Evolutionary conservation across 2,113 vertebrate genomes (phyloP).

Genomic region (Propithecus coquereli): DNA sequence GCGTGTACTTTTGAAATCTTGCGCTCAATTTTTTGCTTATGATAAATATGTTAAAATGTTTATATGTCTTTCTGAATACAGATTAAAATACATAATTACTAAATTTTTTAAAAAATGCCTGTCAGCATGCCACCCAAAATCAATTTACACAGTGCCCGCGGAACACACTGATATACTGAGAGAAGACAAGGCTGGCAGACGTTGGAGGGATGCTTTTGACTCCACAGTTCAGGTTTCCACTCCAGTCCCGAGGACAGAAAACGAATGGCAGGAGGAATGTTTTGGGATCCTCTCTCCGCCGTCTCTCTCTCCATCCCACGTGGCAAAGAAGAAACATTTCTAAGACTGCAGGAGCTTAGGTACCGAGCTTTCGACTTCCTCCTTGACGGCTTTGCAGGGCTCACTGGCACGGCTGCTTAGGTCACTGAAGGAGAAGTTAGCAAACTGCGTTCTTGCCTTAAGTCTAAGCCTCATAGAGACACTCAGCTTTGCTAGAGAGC

Average conservation of each 20-base stretch:
- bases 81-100: not conserved
- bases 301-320: not conserved
- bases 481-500: not conserved
- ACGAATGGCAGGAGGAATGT: not conserved
- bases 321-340: not conserved
- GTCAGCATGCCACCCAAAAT: not conserved
- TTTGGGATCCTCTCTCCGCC: not conserved
- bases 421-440: not conserved
- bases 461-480: not conserved
- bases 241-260: not conserved
- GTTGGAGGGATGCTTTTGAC: fast-evolving
- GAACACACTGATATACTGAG: not conserved
- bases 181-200: not conserved
- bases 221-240: not conserved
- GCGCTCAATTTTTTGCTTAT: not conserved
- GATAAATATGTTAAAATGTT: not conserved
- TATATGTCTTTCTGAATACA: not conserved
- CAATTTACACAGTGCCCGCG: not conserved
- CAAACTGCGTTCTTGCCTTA: not conserved
- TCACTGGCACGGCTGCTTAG: not conserved
- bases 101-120: not conserved
- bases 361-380: not conserved
- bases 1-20: not conserved
- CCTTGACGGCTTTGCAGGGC: not conserved
- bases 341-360: not conserved